Base-by-base conservation (phyloP, 2,888 invertebrate genomes). In the Leucophora obtusa region DNA sequence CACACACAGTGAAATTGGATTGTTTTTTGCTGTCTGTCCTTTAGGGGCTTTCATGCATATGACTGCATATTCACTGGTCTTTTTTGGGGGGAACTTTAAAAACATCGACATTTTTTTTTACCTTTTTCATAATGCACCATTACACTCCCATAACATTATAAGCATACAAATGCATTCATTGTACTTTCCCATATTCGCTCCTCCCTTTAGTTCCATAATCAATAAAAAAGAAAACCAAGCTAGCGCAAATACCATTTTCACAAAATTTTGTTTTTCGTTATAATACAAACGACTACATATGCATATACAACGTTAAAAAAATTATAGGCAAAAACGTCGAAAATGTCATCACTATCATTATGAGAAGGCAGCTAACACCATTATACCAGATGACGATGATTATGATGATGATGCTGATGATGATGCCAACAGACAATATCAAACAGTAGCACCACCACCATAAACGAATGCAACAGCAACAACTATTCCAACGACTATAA, bases 331-430 rank as follows among this genome's bases (percentile, higher is more conserved):
- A 35, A 38, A 63, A 72, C 6, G 33, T 59, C 17, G 28, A 72
- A 65, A 56, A 15, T 65, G 56, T 65, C 56, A 63, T 50, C 63
- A 50, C 63, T 58, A 38, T 58, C 54, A 65, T 72, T 72, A 65
- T 65, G 56, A 35, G 50, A 50, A 33, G 56, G 50, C 62, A 63
- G 21, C 62, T 28, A 63, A 56, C 33, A 54, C 18, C 18, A 56
- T 54, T 33, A 72, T 47, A 63, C 14, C 6, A 47, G 38, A 38
- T 38, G 54, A 47, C 47, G 17, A 51, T 50, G 43, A 11, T 43
- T 10, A 38, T 38, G 28, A n/a, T n/a, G n/a, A n/a, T n/a, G n/a
- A n/a, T n/a, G n/a, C n/a, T 54, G 17, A 51, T 50, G 43, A 11
- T 43, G 17, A 38, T 38, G 28, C 33, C 7, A 50, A 50, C 50